Base-by-base conservation (phyloP, 1,140 invertebrate species). In the Lethocerus indicus region DNA sequence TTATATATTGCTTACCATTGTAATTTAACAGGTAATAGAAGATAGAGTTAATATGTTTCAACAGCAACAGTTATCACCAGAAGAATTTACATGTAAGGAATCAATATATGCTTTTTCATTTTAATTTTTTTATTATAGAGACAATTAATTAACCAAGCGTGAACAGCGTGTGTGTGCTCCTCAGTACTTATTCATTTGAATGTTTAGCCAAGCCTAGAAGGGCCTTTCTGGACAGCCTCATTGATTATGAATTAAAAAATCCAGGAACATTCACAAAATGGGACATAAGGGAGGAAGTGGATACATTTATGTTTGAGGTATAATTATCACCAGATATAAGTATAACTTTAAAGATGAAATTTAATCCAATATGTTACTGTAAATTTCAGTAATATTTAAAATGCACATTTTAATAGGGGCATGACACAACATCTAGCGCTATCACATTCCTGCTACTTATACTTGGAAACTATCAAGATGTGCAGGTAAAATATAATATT, bases 381-480 rank as follows among this genome's bases (percentile, higher is more conserved):
- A n/a, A n/a, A n/a, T n/a, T n/a, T n/a, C n/a, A n/a, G n/a, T n/a
- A n/a, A n/a, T n/a, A n/a, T n/a, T n/a, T n/a, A n/a, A n/a, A n/a
- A n/a, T n/a, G n/a, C n/a, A n/a, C n/a, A n/a, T n/a, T n/a, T n/a
- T n/a, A n/a, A n/a, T 9, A 18, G 81, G 87, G 86, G 27, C 87
- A 90, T 61, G 87, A 92, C 58, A 91, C 87, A 23, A 90, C 85
- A 0, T 80, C 84, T 4, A 77, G 81, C 32, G 83, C 75, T 23
- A 79, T 82, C 47, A 80, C 57, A 47, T 75, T 69, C 67, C 62
- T 62, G 0, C 46, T 73, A 12, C 72, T 67, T 50, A 56, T 67
- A 0, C 54, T 75, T 0, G 71, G 67, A 4, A 54, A 56, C 51
- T 58, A 74, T 58, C 71, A 66, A 13, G 65, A 75, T 29, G 60